Evolutionary conservation across 2,113 vertebrate species (phyloP).

Genomic region (Aegithalos caudatus): DNA sequence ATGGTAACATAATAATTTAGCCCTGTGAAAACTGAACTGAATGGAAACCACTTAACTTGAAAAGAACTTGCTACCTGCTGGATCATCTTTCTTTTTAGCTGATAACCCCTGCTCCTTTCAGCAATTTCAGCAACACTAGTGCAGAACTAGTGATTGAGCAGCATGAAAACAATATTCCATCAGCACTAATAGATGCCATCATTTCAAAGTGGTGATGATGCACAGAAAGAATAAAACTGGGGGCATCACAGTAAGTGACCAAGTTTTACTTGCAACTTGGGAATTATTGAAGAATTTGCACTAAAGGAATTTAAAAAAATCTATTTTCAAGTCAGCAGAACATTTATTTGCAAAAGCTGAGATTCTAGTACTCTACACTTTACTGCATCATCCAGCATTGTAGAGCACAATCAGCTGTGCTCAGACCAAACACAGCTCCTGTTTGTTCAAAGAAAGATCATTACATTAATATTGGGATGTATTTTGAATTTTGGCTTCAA

Average conservation of each 20-base stretch:
- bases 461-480: background rate
- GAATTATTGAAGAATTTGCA: background rate
- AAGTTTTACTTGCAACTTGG: background rate
- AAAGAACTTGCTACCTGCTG: background rate
- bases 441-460: background rate
- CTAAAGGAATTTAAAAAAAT: background rate
- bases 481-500: background rate
- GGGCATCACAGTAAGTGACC: background rate
- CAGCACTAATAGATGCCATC: background rate
- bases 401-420: background rate
- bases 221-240: background rate
- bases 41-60: background rate
- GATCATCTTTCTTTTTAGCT: background rate
- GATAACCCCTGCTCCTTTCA: background rate
- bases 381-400: background rate
- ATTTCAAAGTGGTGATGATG: background rate
- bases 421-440: background rate
- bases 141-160: background rate
- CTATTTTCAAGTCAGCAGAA: background rate
- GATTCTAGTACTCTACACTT: background rate
- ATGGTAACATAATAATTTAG: background rate
- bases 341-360: background rate
- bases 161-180: background rate
- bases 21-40: background rate
- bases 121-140: background rate